These are phyloP conservation scores for Lasiurus cinereus DNA, from an alignment of 2,113 vertebrate species.

Conservation along the genomic window DNA sequence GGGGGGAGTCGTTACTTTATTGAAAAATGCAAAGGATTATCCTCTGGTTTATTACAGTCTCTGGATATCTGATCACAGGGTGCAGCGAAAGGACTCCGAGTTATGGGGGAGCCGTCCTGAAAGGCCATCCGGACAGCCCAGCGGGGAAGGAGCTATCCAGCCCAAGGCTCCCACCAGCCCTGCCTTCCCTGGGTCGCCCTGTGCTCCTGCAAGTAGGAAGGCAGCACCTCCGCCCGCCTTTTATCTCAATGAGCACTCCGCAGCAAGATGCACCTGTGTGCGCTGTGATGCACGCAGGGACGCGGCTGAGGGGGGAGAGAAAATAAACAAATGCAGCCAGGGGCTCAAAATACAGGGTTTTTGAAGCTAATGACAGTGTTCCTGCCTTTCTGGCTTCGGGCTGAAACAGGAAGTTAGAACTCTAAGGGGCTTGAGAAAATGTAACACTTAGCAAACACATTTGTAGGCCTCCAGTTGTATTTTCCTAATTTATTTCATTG, in stretches of 20 bases:
- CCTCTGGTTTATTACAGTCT: constrained; percentile 81
- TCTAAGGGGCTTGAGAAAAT: constrained; percentile 65
- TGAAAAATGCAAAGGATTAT: constrained; percentile 83
- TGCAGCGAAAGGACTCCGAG: background rate
- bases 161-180: constrained; percentile 53
- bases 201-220: background rate
- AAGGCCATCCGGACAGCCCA: constrained; percentile 63
- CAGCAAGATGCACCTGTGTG: constrained; percentile 54
- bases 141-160: constrained; percentile 57
- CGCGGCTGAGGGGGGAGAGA: background rate
- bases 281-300: background rate
- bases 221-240: background rate
- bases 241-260: background rate
- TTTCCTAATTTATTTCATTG: constrained; percentile 74
- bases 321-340: constrained; percentile 38
- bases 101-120: constrained; percentile 39
- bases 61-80: constrained; percentile 81
- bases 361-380: constrained; percentile 69
- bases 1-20: constrained; percentile 80
- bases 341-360: background rate
- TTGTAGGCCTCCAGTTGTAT: constrained; percentile 47
- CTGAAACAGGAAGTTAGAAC: constrained; percentile 71
- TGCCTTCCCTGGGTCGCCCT: background rate
- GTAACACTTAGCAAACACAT: constrained; percentile 58
- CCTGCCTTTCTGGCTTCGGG: constrained; percentile 61